Base-by-base conservation (phyloP, 1,140 invertebrate genomes). In the Drosophila repleta region DNA sequence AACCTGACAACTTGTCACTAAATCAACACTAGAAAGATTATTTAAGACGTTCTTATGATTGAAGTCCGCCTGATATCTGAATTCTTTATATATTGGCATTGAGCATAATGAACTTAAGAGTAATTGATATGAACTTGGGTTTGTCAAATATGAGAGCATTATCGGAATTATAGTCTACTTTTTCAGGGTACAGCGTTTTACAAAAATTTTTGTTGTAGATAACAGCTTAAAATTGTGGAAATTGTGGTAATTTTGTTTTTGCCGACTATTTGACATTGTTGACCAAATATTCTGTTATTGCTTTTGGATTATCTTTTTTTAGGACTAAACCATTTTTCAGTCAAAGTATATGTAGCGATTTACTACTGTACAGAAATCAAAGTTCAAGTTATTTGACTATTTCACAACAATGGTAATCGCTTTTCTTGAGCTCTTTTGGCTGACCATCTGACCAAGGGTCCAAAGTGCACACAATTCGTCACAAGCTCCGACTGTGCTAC, bases 361-460 rank as follows among this genome's bases (percentile, higher is more conserved):
- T 29, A 6, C 26, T 29, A 24, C 6, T 7, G 4, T 5, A 29
- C 26, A 29, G 4, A 7, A 24, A 7, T 11, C 29, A 32, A 32
- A 32, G 3, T 11, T 10, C 29, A 32, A 32, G 29, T 1, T 3
- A 10, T 32, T 32, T 29, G 26, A 8, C 29, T 24, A 61, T 61
- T 60, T 61, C 45, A 49, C 58, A 49, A 61, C 18, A 2, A 32
- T 5, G 15, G 37, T 32, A 37, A 55, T 55, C 35, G 29, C 5
- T 37, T 5, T 32, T 29, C 10, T 18, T 24, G 1, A 18, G 41
- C 15, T 56, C 10, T 7, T 4, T 10, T 26, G 26, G 1, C 26
- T 51, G 24, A 26, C 24, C 17, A 61, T 49, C 29, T 20, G 1
- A 17, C 18, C 18, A 35, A 20, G n/a, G n/a, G 10, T 51, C 46